Percentiles rank a stretch among this genome's conserved stretches.
Conservation (phyloP, 2,113 vertebrate species). For the Archilochus colubris region DNA sequence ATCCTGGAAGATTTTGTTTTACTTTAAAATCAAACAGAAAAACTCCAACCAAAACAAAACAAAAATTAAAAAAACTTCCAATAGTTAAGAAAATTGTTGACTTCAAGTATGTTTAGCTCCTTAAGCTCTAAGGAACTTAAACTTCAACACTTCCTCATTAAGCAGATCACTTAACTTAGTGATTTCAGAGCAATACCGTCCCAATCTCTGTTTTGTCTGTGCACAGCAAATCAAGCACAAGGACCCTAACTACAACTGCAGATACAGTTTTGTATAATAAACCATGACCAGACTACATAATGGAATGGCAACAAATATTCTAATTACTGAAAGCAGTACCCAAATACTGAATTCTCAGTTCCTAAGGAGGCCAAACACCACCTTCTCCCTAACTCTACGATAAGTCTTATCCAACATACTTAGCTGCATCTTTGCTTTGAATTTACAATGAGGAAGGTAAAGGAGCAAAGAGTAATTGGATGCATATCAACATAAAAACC, state of each 20-base stretch:
- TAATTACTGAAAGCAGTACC: neutral
- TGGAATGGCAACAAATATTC: neutral
- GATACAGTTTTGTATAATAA: neutral
- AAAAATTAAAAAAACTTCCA: neutral
- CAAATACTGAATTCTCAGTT: neutral
- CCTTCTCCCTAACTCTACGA: fast-evolving
- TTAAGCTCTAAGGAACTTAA: neutral
- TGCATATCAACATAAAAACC: neutral
- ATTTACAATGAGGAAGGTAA: neutral
- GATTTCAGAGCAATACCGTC: neutral
- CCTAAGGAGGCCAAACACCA: neutral
- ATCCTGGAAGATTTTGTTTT: neutral
- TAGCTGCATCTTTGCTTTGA: fast-evolving
- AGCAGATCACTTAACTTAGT: neutral
- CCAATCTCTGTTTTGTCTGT: neutral
- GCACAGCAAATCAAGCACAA: neutral
- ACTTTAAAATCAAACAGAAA: neutral
- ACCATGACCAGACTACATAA: neutral
- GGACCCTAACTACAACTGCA: neutral
- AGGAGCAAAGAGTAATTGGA: neutral
- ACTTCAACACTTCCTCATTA: neutral
- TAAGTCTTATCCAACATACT: neutral
- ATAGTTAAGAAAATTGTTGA: neutral
- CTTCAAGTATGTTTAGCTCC: neutral
- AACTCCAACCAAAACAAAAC: neutral